Evolutionary conservation across 2,888 invertebrate species (phyloP).

Genomic region (Platycheirus albimanus): DNA sequence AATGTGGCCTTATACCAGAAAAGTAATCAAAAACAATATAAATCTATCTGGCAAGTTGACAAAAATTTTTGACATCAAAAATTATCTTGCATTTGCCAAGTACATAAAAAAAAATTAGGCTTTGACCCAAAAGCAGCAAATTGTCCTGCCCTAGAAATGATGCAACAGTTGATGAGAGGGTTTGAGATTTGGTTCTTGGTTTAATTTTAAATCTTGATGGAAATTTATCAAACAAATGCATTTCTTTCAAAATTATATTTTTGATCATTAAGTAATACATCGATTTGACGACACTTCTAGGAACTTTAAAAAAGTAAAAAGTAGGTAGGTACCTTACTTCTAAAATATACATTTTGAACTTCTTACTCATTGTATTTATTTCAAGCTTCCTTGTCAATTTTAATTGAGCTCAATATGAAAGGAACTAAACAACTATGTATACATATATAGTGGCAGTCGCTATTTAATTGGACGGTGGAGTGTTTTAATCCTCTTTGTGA

Average conservation of each 20-base stretch:
- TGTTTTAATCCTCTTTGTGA: slow-evolving; percentile 52
- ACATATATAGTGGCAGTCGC: slow-evolving; percentile 38
- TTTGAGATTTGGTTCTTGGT: background rate
- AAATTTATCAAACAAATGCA: too few relatives aligned
- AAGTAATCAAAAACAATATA: slow-evolving; percentile 34
- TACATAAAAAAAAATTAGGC: slow-evolving; percentile 20
- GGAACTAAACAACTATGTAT: slow-evolving; percentile 43
- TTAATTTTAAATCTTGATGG: too few relatives aligned
- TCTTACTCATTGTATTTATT: background rate
- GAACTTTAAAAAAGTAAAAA: too few relatives aligned
- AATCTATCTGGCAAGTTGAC: slow-evolving; percentile 30
- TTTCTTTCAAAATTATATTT: too few relatives aligned
- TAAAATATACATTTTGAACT: too few relatives aligned
- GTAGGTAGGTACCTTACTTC: too few relatives aligned
- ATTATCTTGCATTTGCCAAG: slow-evolving; percentile 19
- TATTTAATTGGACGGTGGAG: slow-evolving; percentile 51
- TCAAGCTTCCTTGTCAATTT: slow-evolving; percentile 1
- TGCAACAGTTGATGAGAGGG: slow-evolving; percentile 8
- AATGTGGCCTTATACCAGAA: slow-evolving; percentile 21
- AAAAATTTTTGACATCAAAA: slow-evolving; percentile 32
- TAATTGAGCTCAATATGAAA: slow-evolving; percentile 33
- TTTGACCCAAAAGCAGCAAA: slow-evolving; percentile 18
- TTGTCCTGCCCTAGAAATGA: slow-evolving; percentile 7
- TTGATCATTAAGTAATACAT: too few relatives aligned
- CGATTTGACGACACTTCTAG: too few relatives aligned